Evolutionary conservation across 2,888 invertebrate genomes (phyloP).

Genomic region (Tillus elongatus): DNA sequence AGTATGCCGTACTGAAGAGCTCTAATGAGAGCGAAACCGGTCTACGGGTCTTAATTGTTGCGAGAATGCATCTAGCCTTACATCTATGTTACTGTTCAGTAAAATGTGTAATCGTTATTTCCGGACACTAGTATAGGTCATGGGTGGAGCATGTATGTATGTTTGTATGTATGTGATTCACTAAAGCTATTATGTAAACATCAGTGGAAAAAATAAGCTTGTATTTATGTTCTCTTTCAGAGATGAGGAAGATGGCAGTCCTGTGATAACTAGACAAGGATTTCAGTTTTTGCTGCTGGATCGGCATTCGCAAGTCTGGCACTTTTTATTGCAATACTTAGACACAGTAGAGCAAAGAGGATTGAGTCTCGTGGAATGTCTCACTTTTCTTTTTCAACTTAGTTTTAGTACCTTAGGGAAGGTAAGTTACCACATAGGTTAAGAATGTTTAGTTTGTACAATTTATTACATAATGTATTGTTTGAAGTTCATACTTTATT

Average conservation of each 20-base stretch:
- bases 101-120: too few species aligned
- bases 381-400: constrained; percentile 92
- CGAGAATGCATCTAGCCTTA: too few species aligned
- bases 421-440: constrained; percentile 41
- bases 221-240: constrained; percentile 37
- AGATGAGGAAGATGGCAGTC: constrained; percentile 71
- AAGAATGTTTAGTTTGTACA: background rate
- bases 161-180: too few species aligned
- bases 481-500: too few species aligned
- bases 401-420: constrained; percentile 91
- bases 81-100: too few species aligned
- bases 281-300: constrained; percentile 95
- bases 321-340: constrained; percentile 92
- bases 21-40: too few species aligned
- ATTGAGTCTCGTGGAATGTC: constrained; percentile 80
- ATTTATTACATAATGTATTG: background rate
- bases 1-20: too few species aligned
- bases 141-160: constrained; percentile 5
- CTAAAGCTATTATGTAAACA: background rate
- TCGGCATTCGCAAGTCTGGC: constrained; percentile 93
- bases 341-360: constrained; percentile 84
- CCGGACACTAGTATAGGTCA: background rate
- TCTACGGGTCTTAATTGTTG: too few species aligned
- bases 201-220: background rate
- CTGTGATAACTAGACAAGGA: constrained; percentile 86